Percentiles rank a stretch among this genome's conserved stretches.
These are phyloP conservation scores for Sycophaga agraensis DNA, from an alignment of 1,140 invertebrate species.

Conservation along the genomic window DNA sequence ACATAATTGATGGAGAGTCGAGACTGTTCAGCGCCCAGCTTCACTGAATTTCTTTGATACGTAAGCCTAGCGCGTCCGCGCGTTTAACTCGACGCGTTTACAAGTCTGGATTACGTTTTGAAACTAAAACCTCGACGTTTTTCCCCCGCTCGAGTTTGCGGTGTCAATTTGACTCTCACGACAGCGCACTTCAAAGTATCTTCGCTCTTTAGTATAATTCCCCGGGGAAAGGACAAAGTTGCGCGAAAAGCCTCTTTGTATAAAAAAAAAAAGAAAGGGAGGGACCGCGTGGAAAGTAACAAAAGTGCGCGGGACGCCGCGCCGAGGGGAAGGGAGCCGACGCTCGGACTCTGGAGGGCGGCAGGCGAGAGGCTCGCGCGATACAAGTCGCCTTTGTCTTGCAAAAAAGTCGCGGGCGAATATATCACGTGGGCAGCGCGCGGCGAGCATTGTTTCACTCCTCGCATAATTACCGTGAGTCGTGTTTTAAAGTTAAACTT, in stretches of 20 bases:
- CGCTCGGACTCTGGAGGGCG: background rate
- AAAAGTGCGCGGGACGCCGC: background rate
- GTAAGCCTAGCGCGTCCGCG: no score
- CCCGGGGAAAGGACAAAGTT: background rate
- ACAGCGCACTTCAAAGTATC: no score
- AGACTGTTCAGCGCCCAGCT: no score
- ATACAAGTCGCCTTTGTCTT: slow-evolving; percentile 53
- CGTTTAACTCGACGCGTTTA: no score
- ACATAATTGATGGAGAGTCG: no score
- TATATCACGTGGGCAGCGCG: slow-evolving; percentile 34
- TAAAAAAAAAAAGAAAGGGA: background rate
- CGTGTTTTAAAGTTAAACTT: slow-evolving; percentile 58
- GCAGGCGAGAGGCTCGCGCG: slow-evolving; percentile 32
- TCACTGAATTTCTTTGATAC: no score
- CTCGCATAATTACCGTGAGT: slow-evolving; percentile 57
- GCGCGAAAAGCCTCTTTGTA: background rate
- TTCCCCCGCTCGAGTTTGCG: no score
- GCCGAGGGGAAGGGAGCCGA: no score
- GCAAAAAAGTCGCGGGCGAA: slow-evolving; percentile 39
- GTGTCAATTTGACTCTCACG: no score
- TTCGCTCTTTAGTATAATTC: no score
- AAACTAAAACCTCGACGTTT: no score
- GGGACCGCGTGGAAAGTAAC: background rate
- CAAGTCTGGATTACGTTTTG: no score
- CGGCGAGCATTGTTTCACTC: slow-evolving; percentile 54